Evolutionary conservation across 2,113 vertebrate genomes (phyloP).

Genomic region (Sebastes schlegelii): DNA sequence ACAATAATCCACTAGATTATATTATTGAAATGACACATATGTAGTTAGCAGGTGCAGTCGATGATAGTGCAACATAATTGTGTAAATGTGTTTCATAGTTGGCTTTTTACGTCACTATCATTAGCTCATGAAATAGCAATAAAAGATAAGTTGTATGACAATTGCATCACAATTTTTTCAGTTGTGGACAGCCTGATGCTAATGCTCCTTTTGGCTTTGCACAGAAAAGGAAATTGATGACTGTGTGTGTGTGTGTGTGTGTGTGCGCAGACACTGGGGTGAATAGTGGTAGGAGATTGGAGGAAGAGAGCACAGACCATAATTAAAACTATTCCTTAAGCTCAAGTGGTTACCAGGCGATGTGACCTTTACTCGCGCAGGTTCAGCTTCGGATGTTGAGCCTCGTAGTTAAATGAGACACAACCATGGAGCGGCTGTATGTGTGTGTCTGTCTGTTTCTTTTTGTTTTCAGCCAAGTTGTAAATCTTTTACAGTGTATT

Average conservation of each 20-base stretch:
- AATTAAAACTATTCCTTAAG: slow-evolving; percentile 82
- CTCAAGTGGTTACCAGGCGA: slow-evolving; percentile 78
- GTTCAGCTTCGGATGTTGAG: slow-evolving; percentile 50
- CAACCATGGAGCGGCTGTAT: slow-evolving; percentile 21
- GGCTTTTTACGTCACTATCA: background rate
- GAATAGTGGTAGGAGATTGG: slow-evolving; percentile 60
- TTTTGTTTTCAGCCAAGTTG: slow-evolving; percentile 5
- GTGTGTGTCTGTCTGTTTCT: slow-evolving; percentile 29
- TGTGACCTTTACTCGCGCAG: slow-evolving; percentile 75
- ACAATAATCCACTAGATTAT: slow-evolving; percentile 1
- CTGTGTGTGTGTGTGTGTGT: slow-evolving; percentile 23
- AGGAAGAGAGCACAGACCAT: slow-evolving; percentile 66
- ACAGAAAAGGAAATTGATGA: slow-evolving; percentile 67
- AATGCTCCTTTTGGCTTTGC: slow-evolving; percentile 58
- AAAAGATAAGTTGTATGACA: slow-evolving; percentile 12
- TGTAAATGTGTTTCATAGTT: background rate
- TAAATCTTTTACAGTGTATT: background rate
- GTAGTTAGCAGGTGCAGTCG: background rate
- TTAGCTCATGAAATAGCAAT: background rate
- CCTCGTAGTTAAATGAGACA: slow-evolving; percentile 56
- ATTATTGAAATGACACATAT: background rate
- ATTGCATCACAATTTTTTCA: slow-evolving; percentile 33
- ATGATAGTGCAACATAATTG: background rate
- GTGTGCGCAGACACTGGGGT: slow-evolving; percentile 40
- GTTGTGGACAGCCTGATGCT: slow-evolving; percentile 50